These are phyloP conservation scores for Diuraphis noxia DNA, from an alignment of 1,140 invertebrate species.

Conservation along the genomic window DNA sequence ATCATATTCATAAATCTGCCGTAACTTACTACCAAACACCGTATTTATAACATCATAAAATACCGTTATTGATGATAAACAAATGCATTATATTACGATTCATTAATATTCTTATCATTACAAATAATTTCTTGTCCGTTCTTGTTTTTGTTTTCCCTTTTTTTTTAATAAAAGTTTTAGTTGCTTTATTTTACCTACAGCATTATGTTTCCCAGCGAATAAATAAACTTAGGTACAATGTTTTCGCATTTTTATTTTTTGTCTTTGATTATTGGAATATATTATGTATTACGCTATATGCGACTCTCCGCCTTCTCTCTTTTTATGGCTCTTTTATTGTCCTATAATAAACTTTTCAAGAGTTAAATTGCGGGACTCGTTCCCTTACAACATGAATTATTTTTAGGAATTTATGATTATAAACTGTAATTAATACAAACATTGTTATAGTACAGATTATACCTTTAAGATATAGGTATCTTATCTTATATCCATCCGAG, in stretches of 20 bases:
- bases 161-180: constrained; percentile 32
- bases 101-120: constrained; percentile 16
- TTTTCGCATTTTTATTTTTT: constrained; percentile 4
- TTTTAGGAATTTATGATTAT: constrained; percentile 14
- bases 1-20: not conserved
- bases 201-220: not conserved
- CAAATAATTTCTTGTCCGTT: not conserved
- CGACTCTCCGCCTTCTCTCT: not conserved
- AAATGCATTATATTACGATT: not conserved
- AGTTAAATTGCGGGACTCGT: not conserved
- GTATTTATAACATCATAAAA: not conserved
- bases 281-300: not conserved
- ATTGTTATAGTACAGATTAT: not conserved
- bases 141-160: no score
- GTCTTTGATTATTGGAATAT: constrained; percentile 34
- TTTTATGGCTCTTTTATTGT: constrained; percentile 28
- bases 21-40: not conserved
- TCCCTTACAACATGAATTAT: not conserved
- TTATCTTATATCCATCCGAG: no score
- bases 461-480: no score
- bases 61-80: not conserved
- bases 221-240: not conserved
- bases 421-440: constrained; percentile 10
- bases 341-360: not conserved
- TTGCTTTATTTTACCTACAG: not conserved